Conservation (phyloP, 1,140 invertebrate genomes). For the Bombus balteatus region DNA sequence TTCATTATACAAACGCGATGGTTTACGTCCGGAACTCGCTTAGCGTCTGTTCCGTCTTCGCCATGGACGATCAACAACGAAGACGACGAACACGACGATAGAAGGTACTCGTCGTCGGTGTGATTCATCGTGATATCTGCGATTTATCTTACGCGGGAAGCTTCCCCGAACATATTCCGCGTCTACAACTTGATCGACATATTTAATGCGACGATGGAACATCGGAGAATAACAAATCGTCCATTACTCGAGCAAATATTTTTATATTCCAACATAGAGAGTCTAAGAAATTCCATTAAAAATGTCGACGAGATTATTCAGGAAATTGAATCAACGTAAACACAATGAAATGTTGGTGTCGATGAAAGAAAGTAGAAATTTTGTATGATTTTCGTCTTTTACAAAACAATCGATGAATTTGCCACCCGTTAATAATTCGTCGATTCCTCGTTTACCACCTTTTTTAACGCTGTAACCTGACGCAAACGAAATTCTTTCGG, state of each 20-base stretch:
- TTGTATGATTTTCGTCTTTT: too few relatives aligned
- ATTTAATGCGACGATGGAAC: background rate
- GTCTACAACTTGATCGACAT: background rate
- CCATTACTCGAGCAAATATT: background rate
- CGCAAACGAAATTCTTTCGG: background rate
- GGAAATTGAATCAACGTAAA: background rate
- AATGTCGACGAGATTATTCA: background rate
- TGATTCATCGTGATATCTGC: conserved; percentile 33
- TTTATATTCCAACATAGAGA: background rate
- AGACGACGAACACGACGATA: background rate
- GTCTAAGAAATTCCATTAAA: background rate
- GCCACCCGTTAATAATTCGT: too few relatives aligned
- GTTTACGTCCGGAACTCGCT: conserved; percentile 14
- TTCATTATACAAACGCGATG: conserved; percentile 37
- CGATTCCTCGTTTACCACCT: background rate
- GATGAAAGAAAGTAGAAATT: background rate
- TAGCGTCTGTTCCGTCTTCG: conserved; percentile 9
- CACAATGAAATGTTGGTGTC: background rate
- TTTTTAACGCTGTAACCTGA: background rate
- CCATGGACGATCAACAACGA: conserved; percentile 1
- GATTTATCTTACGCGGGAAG: conserved; percentile 12
- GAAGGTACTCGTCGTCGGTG: background rate
- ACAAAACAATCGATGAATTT: background rate
- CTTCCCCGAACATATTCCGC: background rate
- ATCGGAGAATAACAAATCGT: background rate